Evolutionary conservation across 2,888 invertebrate species (phyloP).

Genomic region (Trisateles emortualis): DNA sequence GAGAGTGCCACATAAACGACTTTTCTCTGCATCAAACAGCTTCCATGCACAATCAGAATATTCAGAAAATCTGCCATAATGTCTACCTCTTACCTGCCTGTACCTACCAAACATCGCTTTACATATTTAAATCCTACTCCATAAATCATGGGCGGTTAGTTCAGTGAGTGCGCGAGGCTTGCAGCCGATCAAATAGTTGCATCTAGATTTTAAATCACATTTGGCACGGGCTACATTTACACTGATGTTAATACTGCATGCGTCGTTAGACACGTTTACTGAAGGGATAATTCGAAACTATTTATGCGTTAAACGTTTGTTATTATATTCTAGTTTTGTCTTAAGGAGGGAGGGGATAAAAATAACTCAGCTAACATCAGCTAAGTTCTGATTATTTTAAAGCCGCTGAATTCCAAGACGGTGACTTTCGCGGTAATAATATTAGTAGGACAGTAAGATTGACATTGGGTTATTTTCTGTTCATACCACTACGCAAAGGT

Average conservation of each 20-base stretch:
- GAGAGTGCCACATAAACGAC: no score
- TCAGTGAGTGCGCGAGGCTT: slow-evolving; percentile 1
- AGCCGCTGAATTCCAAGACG: no score
- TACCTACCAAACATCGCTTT: not conserved
- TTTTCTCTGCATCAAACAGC: no score
- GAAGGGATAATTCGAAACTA: slow-evolving; percentile 3
- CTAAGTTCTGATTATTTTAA: no score
- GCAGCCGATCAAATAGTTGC: slow-evolving; percentile 7
- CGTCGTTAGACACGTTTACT: not conserved
- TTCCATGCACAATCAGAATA: not conserved
- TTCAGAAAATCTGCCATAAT: not conserved
- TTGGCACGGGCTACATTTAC: slow-evolving; percentile 6
- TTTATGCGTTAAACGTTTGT: not conserved
- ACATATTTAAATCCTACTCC: slow-evolving; percentile 12
- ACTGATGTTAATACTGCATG: not conserved
- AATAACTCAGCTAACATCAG: no score
- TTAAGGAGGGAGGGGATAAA: no score
- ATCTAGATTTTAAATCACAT: slow-evolving; percentile 19
- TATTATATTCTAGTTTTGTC: no score
- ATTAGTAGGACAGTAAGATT: no score
- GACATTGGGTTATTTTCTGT: no score
- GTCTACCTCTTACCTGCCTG: not conserved
- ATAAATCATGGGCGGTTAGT: slow-evolving; percentile 15
- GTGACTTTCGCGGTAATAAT: no score
- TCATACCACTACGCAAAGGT: no score